Evolutionary conservation across 1,140 invertebrate genomes (phyloP).

Genomic region (Leptopilina boulardi): DNA sequence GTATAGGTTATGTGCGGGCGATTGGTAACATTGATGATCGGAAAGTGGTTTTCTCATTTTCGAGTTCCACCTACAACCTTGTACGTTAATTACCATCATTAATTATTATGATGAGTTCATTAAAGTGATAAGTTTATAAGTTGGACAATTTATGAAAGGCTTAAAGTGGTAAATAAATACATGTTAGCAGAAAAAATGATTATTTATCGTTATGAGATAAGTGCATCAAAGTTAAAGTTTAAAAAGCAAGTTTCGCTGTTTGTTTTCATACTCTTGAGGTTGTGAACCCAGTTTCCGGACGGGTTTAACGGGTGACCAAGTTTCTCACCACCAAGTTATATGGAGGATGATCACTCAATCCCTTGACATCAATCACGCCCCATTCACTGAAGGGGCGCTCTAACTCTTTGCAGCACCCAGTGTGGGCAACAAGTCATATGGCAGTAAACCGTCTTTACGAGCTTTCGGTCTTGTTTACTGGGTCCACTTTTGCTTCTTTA

Average conservation of each 20-base stretch:
- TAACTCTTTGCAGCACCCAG: slow-evolving; percentile 53
- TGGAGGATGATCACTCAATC: slow-evolving; percentile 70
- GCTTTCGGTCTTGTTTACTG: slow-evolving; percentile 64
- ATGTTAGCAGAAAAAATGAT: too few species aligned
- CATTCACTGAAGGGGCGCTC: slow-evolving; percentile 50
- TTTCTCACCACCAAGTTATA: slow-evolving; percentile 56
- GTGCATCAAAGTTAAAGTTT: too few species aligned
- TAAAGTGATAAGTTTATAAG: slow-evolving; percentile 11
- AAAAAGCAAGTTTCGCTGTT: background rate
- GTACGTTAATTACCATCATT: background rate
- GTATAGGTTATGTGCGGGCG: slow-evolving; percentile 51
- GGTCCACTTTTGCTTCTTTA: slow-evolving; percentile 32
- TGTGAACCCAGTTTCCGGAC: slow-evolving; percentile 31
- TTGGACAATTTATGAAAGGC: background rate
- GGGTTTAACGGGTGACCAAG: slow-evolving; percentile 1
- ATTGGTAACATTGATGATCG: slow-evolving; percentile 47
- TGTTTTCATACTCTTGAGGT: background rate
- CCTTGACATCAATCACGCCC: slow-evolving; percentile 68
- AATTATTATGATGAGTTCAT: slow-evolving; percentile 23
- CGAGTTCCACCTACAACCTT: background rate
- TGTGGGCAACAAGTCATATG: slow-evolving; percentile 47
- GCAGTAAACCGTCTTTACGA: slow-evolving; percentile 71
- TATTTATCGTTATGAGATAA: too few species aligned
- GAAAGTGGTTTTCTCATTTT: slow-evolving; percentile 14
- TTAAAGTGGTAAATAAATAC: background rate